A percentile compares a stretch with the other conserved stretches of the same genome.
Evolutionary conservation across 2,797 vertebrate genomes (phyloP).

Genomic region (Graptemys geographica): DNA sequence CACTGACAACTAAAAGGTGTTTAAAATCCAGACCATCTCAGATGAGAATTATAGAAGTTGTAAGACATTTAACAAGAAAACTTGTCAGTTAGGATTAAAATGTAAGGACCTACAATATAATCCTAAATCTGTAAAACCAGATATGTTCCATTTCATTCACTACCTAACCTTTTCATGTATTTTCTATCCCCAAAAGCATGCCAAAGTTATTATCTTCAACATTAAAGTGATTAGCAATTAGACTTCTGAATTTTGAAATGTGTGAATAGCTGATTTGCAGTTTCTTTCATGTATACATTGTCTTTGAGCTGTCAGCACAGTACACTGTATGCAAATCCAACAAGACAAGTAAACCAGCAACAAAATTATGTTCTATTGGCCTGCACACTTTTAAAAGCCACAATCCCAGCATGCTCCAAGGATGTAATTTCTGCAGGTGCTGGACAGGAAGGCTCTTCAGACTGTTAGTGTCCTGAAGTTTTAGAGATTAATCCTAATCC

Average conservation of each 20-base stretch:
- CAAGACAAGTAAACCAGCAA: background rate
- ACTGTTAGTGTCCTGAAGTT: background rate
- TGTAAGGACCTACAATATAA: background rate
- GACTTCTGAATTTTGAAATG: background rate
- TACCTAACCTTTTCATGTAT: background rate
- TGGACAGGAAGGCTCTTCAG: background rate
- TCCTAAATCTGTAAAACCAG: background rate
- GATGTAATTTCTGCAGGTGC: background rate
- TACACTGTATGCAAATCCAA: background rate
- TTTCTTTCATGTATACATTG: background rate
- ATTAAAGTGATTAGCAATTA: background rate
- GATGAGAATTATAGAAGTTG: background rate
- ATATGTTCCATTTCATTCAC: background rate
- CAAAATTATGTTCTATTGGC: background rate
- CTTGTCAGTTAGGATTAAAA: background rate
- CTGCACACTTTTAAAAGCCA: background rate
- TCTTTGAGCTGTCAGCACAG: background rate
- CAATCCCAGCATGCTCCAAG: background rate
- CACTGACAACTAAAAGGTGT: background rate
- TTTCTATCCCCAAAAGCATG: background rate
- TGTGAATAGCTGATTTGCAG: background rate
- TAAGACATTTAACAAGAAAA: background rate
- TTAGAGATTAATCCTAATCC: background rate
- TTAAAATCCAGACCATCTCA: background rate
- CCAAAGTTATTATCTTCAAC: background rate